Evolutionary conservation across 2,888 invertebrate species (phyloP), one percentile per base, ranked within the genome.

Genomic region (Abrostola tripartita): DNA sequence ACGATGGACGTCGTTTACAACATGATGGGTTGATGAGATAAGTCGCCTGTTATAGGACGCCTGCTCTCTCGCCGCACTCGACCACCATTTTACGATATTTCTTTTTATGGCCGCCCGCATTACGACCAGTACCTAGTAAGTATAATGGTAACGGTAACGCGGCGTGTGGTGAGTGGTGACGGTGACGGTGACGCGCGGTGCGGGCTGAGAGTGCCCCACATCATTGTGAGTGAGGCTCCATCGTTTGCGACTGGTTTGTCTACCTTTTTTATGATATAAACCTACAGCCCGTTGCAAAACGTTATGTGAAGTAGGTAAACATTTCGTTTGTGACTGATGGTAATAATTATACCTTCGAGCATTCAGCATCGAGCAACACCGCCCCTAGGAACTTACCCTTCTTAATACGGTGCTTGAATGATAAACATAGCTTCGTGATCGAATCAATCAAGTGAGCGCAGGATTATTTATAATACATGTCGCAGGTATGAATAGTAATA

Each of bases 31-130:
- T 40, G 65, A 41, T 44, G 52, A 65, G 58, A 41, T 44, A 41
- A 6, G 38, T 47, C 40, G 62, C 47, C 44, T 50, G 68, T 57
- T 49, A n/a, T 6, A 50, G 41, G 44, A 44, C 12, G 61, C 12
- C 37, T 9, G 36, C 12, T 24, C 56, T 2, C 47, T 50, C 14
- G 40, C 70, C 63, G 42, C 74, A 58, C 24, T 24, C 24, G 24
- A 24, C 24, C 24, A 4, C 12, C 49, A 40, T 49, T 52, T 14
- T 40, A 51, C 12, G 54, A 56, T 51, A 38, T 57, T 70, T 38
- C 36, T 61, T 53, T 55, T 51, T 38, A 57, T 51, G 73, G 65
- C 58, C 36, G 42, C 54, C 68, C 59, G 68, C 52, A 69, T 72
- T 24, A 24, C 24, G 37, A 49, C 52, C 42, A 38, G 44, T 35